phyloP scores from a whole-genome alignment of 1,140 invertebrate species.

The Tetranychus urticae region DNA sequence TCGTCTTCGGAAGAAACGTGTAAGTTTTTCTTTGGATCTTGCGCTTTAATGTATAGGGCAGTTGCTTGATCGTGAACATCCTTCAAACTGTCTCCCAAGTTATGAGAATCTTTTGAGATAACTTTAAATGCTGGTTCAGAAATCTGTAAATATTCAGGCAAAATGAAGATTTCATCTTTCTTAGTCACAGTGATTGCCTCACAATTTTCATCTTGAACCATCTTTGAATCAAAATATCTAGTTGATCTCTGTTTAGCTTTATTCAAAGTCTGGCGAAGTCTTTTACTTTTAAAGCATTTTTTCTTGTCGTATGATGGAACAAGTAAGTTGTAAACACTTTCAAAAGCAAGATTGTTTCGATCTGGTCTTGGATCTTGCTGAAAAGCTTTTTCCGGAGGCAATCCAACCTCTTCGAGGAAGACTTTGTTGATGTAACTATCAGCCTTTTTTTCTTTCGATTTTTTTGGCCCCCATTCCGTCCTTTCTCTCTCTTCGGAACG shows the following conservation, averaged over 20 bases:
- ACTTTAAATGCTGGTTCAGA: no score
- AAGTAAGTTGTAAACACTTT: slow-evolving; percentile 5
- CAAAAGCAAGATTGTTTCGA: slow-evolving; percentile 9
- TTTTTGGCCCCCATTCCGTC: no score
- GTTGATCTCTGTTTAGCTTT: neutral
- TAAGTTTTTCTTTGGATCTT: neutral
- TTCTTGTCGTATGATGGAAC: slow-evolving; percentile 6
- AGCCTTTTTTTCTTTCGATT: no score
- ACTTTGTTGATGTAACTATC: neutral
- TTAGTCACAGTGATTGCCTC: neutral
- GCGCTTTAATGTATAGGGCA: neutral
- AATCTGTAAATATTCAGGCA: no score
- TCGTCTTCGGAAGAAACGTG: neutral
- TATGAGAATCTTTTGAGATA: no score
- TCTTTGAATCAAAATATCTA: neutral
- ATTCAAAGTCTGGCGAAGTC: neutral
- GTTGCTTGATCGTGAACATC: neutral
- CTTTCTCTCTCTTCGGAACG: no score
- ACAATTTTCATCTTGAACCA: neutral
- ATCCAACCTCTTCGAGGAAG: slow-evolving; percentile 12
- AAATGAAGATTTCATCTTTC: neutral
- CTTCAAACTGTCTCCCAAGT: neutral
- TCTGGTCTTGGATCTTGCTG: slow-evolving; percentile 8
- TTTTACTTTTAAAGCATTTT: neutral
- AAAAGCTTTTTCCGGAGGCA: slow-evolving; percentile 10